A percentile compares a stretch with the other conserved stretches of the same genome.
Conservation (phyloP, 2,888 invertebrate species). For the Pristionchus mayeri region DNA sequence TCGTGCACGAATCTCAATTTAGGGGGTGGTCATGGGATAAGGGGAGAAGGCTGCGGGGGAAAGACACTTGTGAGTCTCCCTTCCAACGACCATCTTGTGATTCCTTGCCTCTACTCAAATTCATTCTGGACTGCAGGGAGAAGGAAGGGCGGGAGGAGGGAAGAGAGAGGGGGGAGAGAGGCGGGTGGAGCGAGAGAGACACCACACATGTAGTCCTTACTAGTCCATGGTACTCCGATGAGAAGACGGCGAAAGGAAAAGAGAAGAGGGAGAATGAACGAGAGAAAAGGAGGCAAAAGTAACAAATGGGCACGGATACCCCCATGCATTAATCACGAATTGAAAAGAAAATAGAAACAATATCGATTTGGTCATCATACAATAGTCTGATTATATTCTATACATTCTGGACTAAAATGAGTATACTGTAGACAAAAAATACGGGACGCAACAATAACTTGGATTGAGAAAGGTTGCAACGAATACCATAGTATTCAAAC, state of each 20-base stretch:
- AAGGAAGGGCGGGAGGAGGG: neutral
- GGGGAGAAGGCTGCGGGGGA: neutral
- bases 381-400: too few relatives aligned
- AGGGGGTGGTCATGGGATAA: neutral
- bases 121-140: conserved; percentile 1
- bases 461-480: too few relatives aligned
- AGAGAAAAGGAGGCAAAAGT: conserved; percentile 29
- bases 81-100: conserved; percentile 26
- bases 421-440: too few relatives aligned
- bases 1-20: neutral
- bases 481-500: too few relatives aligned
- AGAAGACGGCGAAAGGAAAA: neutral
- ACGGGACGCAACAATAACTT: too few relatives aligned
- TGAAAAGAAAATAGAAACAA: neutral
- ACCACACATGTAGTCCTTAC: conserved; percentile 16
- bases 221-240: conserved; percentile 18
- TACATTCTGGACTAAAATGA: too few relatives aligned
- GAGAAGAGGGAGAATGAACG: neutral
- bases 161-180: neutral
- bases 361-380: neutral
- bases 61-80: conserved; percentile 26
- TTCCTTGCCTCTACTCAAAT: conserved; percentile 21
- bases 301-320: conserved; percentile 25
- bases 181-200: neutral
- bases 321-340: neutral